These are phyloP conservation scores for Apostichopus parvimensis DNA, from an alignment of 35 echinoderm and acorn worm species.

Conservation along the genomic window DNA sequence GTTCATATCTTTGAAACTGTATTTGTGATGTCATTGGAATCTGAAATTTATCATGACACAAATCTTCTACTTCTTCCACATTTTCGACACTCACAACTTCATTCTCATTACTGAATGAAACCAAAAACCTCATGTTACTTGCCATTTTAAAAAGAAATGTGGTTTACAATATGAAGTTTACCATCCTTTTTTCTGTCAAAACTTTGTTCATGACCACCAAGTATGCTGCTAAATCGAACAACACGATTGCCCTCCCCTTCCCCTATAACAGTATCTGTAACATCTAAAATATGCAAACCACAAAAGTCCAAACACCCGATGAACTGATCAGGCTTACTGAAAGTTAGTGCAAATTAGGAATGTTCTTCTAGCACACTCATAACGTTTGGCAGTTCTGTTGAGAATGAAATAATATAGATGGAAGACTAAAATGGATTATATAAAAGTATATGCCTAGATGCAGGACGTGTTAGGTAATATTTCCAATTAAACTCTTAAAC, in stretches of 20 bases:
- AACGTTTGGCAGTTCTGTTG: not conserved
- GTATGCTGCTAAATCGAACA: not conserved
- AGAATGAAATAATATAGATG: not conserved
- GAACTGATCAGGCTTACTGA: not conserved
- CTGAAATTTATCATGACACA: not conserved
- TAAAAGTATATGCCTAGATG: too few species aligned
- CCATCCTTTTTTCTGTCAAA: conserved; percentile 2
- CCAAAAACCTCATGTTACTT: not conserved
- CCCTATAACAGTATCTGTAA: conserved; percentile 15
- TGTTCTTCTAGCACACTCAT: not conserved
- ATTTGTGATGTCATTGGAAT: conserved; percentile 4
- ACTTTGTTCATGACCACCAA: conserved; percentile 26
- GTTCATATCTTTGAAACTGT: conserved; percentile 20
- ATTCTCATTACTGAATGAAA: conserved; percentile 9
- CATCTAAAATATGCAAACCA: conserved; percentile 11
- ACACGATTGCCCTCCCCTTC: conserved; percentile 13
- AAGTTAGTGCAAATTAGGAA: conserved; percentile 4
- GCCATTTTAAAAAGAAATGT: conserved; percentile 15
- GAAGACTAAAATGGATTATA: too few species aligned
- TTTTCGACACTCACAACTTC: not conserved
- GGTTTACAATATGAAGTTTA: not conserved
- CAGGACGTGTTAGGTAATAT: not conserved
- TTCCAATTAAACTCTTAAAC: conserved; percentile 8
- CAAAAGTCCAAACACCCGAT: conserved; percentile 11
- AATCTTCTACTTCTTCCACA: not conserved